Conservation (phyloP, 2,888 invertebrate genomes). For the Brachylomia viminalis region DNA sequence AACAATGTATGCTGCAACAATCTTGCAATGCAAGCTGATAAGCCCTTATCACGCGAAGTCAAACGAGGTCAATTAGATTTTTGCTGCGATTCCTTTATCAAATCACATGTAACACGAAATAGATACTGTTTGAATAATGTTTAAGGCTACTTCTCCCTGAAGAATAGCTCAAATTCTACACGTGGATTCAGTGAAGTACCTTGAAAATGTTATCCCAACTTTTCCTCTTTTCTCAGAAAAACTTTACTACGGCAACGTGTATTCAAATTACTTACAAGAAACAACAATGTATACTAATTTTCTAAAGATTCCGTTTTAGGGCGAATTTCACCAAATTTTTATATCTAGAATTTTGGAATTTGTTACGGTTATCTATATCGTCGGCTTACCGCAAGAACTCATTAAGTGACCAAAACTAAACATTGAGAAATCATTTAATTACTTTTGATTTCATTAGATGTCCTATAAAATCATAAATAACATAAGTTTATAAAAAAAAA, state of each 20-base stretch:
- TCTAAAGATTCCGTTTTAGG: background rate
- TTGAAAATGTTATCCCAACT: background rate
- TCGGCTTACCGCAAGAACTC: no score
- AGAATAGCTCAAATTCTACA: background rate
- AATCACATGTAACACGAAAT: background rate
- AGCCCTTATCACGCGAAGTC: constrained; percentile 4
- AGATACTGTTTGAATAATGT: background rate
- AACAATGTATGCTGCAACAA: background rate
- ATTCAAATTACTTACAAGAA: background rate
- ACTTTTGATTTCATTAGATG: no score
- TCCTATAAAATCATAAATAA: no score
- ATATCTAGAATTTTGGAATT: no score
- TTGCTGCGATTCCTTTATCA: background rate
- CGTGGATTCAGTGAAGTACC: background rate
- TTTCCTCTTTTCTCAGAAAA: background rate
- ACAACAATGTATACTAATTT: background rate
- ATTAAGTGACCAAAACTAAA: no score
- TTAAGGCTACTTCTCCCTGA: background rate
- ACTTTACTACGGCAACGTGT: no score
- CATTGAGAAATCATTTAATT: no score
- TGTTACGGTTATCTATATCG: no score
- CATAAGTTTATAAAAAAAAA: no score
- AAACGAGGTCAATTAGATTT: background rate
- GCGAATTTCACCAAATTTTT: no score
- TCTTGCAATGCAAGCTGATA: constrained; percentile 1